These are phyloP conservation scores for Macrobrachium rosenbergii DNA, from an alignment of 1,140 invertebrate genomes.

Conservation along the genomic window DNA sequence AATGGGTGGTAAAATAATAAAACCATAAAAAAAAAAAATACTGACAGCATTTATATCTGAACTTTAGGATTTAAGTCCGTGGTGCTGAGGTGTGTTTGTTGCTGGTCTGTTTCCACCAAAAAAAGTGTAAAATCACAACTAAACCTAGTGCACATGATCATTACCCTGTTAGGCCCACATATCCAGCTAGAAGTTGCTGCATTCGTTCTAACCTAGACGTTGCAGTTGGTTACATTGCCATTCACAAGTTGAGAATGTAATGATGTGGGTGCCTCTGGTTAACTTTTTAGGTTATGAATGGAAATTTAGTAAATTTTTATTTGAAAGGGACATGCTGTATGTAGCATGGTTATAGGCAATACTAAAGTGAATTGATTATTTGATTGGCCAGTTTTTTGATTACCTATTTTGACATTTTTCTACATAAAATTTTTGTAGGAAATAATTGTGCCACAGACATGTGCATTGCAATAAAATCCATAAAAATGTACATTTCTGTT, in stretches of 20 bases:
- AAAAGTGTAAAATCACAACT: conserved; percentile 65
- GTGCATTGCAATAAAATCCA: conserved; percentile 66
- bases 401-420: conserved; percentile 64
- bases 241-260: no score
- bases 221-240: no score
- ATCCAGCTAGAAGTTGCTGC: no score
- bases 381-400: conserved; percentile 19
- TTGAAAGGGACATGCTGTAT: conserved; percentile 13
- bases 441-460: conserved; percentile 66
- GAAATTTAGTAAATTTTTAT: no score
- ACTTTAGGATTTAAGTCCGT: conserved; percentile 49
- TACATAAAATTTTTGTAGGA: conserved; percentile 65
- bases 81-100: conserved; percentile 64
- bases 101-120: conserved; percentile 63
- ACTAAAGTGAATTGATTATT: conserved; percentile 44
- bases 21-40: conserved; percentile 32
- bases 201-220: no score
- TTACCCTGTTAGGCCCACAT: conserved; percentile 39
- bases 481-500: conserved; percentile 43
- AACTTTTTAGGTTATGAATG: no score
- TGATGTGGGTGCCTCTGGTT: no score
- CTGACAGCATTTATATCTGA: conserved; percentile 46
- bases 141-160: conserved; percentile 62
- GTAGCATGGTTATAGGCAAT: conserved; percentile 55
- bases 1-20: conserved; percentile 57